Evolutionary conservation across 2,797 vertebrate genomes (phyloP).

Genomic region (Malacoctenus gilli): DNA sequence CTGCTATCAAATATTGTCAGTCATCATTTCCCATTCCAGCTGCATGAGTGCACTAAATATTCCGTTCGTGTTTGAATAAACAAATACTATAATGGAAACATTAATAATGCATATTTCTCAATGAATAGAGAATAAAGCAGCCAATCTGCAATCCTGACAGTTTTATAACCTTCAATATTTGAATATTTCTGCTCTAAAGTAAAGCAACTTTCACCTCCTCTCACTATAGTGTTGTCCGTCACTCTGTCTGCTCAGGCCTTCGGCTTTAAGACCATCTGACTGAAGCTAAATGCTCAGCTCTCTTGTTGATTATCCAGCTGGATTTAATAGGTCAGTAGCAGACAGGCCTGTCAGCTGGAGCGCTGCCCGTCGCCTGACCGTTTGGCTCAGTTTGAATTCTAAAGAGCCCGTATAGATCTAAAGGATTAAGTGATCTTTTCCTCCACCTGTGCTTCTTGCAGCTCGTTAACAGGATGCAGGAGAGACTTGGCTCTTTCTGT

Average conservation of each 20-base stretch:
- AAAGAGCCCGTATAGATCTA: slow-evolving; percentile 35
- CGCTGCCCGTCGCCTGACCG: slow-evolving; percentile 19
- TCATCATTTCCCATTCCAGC: not conserved
- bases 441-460: slow-evolving; percentile 22
- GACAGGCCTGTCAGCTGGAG: slow-evolving; percentile 19
- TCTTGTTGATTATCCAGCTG: slow-evolving; percentile 32
- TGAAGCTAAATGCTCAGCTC: slow-evolving; percentile 22
- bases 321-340: slow-evolving; percentile 40
- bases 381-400: slow-evolving; percentile 40
- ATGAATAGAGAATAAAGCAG: no score
- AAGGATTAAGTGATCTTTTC: slow-evolving; percentile 44
- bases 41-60: not conserved
- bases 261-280: slow-evolving; percentile 2
- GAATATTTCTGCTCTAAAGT: not conserved
- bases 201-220: not conserved
- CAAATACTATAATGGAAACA: no score
- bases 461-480: slow-evolving; percentile 13
- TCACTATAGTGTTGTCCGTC: not conserved
- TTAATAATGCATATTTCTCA: no score
- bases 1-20: no score
- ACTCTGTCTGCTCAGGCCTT: not conserved
- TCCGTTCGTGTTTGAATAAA: no score
- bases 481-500: slow-evolving; percentile 16
- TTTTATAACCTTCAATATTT: no score
- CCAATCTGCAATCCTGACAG: no score